A percentile compares a stretch with the other conserved stretches of the same genome.
These are phyloP conservation scores for Crypturellus undulatus DNA, from an alignment of 2,113 vertebrate species.

Conservation along the genomic window DNA sequence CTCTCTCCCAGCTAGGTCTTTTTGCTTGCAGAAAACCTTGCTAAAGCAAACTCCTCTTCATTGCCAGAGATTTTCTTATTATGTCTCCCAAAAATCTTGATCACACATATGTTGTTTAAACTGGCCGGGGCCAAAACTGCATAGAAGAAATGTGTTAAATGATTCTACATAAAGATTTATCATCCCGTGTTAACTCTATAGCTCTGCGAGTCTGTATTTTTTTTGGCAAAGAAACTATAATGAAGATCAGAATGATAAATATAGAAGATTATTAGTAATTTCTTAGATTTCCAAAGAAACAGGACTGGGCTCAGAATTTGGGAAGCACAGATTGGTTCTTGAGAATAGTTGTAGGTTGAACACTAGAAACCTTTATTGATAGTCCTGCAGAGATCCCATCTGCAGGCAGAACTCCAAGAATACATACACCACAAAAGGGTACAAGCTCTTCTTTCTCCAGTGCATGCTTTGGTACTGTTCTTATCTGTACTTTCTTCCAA, in stretches of 20 bases:
- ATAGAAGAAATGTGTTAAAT: neutral
- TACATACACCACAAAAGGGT: neutral
- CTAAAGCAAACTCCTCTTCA: neutral
- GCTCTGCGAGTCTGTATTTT: neutral
- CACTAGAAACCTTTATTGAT: neutral
- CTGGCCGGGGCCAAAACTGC: neutral
- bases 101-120: neutral
- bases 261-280: neutral
- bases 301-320: neutral
- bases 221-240: conserved; percentile 18
- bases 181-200: neutral
- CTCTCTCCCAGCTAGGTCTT: neutral
- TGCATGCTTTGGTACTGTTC: neutral
- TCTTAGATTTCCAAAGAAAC: conserved; percentile 4
- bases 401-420: conserved; percentile 20
- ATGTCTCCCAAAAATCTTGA: neutral
- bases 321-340: neutral
- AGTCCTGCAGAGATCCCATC: neutral
- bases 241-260: neutral
- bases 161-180: neutral
- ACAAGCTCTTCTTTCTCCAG: conserved; percentile 14
- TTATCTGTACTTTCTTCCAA: conserved; percentile 9
- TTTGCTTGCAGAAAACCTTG: neutral
- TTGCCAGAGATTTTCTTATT: neutral
- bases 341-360: neutral